Evolutionary conservation across 2,888 invertebrate genomes (phyloP), one percentile per base, ranked within the genome.

Genomic region (Spilosoma lubricipeda): DNA sequence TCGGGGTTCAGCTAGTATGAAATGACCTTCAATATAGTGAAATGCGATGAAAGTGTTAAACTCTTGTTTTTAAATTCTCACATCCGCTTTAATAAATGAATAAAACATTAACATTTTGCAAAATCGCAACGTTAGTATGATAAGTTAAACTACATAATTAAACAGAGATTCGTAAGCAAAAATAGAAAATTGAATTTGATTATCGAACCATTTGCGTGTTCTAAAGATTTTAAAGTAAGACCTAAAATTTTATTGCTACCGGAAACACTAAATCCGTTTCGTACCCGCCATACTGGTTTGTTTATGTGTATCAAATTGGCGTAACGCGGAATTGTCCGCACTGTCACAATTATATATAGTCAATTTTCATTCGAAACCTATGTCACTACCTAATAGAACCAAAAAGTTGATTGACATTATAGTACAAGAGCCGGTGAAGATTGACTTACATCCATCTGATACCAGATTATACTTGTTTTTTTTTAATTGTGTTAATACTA

Each of bases 201-300:
- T 30, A 69, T 65, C 48, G 23, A 52, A 33, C 2, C 42, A 45
- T 42, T 74, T 74, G 70, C 70, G 70, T 74, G 70, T 45, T 66
- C 18, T 23, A 23, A 59, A 45, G 45, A 30, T 56, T 72, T 71
- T 74, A 72, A 70, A 39, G 70, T 70, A n/a, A 42, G 70, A 72
- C 72, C 75, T 72, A 73, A 78, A 80, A n/a, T n/a, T n/a, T n/a
- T 77, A 77, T 81, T 74, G 77, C 73, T 77, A 80, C 75, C 87
- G 87, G 86, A 88, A 87, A 81, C 78, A 78, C 74, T 80, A 84
- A 84, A 84, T 84, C 79, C 82, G 88, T 91, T 90, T 88, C 89
- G 80, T 86, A 83, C 86, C 85, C 85, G 86, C 76, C 74, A 85
- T 77, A 82, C 83, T 79, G 82, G 78, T 83, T 84, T 85, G 86